Evolutionary conservation across 2,113 vertebrate genomes (phyloP).

Genomic region (Channa argus): DNA sequence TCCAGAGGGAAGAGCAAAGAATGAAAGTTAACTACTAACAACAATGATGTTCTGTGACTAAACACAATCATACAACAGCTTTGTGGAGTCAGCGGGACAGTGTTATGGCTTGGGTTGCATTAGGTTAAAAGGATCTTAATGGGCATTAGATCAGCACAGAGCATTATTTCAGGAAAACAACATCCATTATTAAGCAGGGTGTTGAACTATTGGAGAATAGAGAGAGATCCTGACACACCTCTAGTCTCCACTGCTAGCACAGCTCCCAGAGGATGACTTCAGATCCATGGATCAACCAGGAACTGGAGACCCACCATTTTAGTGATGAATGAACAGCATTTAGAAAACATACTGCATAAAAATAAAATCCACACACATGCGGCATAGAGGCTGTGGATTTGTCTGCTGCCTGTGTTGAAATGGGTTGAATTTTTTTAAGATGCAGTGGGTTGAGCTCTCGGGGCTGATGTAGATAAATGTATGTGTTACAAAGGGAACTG

Average conservation of each 20-base stretch:
- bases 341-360: too few relatives aligned
- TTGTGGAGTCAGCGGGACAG: conserved; percentile 51
- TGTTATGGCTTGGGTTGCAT: conserved; percentile 56
- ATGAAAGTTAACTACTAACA: conserved; percentile 33
- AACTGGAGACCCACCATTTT: background rate
- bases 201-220: conserved; percentile 47
- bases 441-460: too few relatives aligned
- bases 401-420: too few relatives aligned
- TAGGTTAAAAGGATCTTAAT: conserved; percentile 78
- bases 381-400: too few relatives aligned
- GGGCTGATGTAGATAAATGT: too few relatives aligned
- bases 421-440: too few relatives aligned
- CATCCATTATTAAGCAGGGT: conserved; percentile 79
- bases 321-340: too few relatives aligned
- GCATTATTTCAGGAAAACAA: conserved; percentile 73
- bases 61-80: conserved; percentile 41
- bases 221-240: conserved; percentile 51
- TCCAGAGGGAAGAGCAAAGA: conserved; percentile 2
- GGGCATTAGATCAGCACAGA: conserved; percentile 69
- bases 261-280: conserved; percentile 47
- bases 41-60: conserved; percentile 16
- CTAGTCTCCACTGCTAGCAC: conserved; percentile 40
- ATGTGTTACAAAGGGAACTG: too few relatives aligned
- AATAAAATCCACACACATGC: too few relatives aligned
- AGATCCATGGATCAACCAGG: conserved; percentile 16